These are phyloP conservation scores for Pelecanoides urinatrix DNA, from an alignment of 2,113 vertebrate genomes.

Conservation along the genomic window DNA sequence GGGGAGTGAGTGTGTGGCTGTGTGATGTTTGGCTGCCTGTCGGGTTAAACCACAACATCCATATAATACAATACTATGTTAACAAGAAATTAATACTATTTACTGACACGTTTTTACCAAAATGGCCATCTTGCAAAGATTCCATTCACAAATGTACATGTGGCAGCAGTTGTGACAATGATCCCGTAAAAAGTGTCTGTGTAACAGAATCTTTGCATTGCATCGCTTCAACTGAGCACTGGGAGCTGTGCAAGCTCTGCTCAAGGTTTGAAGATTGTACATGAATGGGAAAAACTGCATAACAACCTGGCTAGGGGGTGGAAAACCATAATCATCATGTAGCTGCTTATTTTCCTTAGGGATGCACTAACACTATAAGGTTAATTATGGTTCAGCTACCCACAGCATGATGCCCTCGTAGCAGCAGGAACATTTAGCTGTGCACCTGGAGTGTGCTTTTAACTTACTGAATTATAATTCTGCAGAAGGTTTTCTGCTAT, in stretches of 20 bases:
- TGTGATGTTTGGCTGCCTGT: too few species aligned
- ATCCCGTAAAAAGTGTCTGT: fast-evolving
- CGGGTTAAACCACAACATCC: too few species aligned
- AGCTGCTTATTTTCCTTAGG: background rate
- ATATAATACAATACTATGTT: background rate
- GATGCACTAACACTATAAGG: background rate
- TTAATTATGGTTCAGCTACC: background rate
- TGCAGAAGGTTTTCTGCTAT: background rate
- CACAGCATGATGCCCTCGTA: fast-evolving
- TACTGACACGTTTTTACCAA: background rate
- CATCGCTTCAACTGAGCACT: fast-evolving
- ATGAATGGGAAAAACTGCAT: fast-evolving
- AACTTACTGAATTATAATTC: background rate
- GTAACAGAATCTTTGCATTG: background rate
- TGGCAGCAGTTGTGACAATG: background rate
- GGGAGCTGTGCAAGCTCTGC: background rate
- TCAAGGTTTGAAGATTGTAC: background rate
- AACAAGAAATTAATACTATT: background rate
- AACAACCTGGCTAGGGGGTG: fast-evolving
- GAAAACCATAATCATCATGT: background rate
- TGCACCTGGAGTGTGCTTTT: background rate
- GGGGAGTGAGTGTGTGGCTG: too few species aligned
- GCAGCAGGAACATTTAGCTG: background rate
- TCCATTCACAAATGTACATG: background rate
- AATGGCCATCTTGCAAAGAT: background rate